Evolutionary conservation across 2,113 vertebrate species (phyloP), one percentile per base, ranked within the genome.

Genomic region (Toxotes chatareus): DNA sequence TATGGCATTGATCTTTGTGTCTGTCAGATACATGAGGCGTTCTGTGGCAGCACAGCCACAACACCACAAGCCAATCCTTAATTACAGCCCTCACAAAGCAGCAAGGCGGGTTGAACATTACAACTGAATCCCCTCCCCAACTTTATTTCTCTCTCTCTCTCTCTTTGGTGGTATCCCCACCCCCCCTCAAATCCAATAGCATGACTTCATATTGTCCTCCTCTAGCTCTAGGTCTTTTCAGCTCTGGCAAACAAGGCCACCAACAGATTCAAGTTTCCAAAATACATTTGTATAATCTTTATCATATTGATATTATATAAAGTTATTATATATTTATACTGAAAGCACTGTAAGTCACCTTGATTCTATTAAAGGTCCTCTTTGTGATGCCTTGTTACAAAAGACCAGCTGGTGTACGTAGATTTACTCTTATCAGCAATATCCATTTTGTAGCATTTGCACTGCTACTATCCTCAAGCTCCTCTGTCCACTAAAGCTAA

Each of bases 21-120:
- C 87, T 76, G 84, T 85, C 85, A 86, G 80, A 77, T 79, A 79
- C 82, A 90, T 84, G 86, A 91, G 63, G 86, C 86, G 55, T 85
- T 89, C 83, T 80, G 87, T 73, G 88, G 93, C 76, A 42, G 79
- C 77, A 56, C 34, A 84, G 85, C 92, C 90, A 82, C 89, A 84
- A 62, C 57, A 53, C 84, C 90, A 79, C 91, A 86, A 89, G 79
- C 90, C 85, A 86, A 64, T 85, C 68, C 71, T 82, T 93, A 93
- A 94, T 93, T 92, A 89, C 74, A 86, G 88, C 72, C 81, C 74
- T 87, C 83, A 83, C 80, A 88, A 88, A 91, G 86, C 79, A 75
- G 79, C 76, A 46, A 80, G 63, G 83, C 72, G 56, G 79, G 64
- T 27, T 77, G 79, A 87, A 68, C 79, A 77, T 84, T 90, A 90